Percentiles rank a stretch among this genome's conserved stretches.
These are phyloP conservation scores for Venturia canescens DNA, from an alignment of 1,140 invertebrate genomes.

Conservation along the genomic window DNA sequence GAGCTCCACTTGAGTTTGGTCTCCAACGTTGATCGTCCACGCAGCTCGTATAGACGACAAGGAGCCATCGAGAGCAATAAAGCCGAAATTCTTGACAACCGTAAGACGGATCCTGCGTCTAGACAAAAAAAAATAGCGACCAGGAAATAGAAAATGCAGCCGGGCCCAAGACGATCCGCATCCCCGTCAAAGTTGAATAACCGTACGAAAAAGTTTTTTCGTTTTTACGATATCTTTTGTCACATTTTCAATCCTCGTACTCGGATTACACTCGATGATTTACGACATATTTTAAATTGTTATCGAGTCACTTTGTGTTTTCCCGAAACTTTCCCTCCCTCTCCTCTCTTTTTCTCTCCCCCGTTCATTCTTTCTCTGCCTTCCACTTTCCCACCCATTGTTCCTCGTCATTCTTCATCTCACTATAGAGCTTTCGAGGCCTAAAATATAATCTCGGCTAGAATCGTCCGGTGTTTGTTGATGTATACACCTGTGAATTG, in stretches of 20 bases:
- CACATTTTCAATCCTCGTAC: not conserved
- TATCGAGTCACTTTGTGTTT: not conserved
- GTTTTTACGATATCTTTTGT: not conserved
- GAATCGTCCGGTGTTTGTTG: conserved; percentile 9
- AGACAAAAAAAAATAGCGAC: not conserved
- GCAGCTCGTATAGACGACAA: not conserved
- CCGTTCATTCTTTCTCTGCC: not conserved
- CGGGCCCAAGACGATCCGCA: not conserved
- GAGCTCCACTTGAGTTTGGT: not conserved
- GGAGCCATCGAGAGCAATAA: not conserved
- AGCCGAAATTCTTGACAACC: not conserved
- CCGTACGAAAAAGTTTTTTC: not conserved
- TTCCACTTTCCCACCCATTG: not conserved
- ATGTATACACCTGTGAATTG: conserved; percentile 22
- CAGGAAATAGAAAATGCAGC: not conserved
- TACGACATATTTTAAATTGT: not conserved
- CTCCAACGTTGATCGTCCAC: not conserved
- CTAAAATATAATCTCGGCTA: conserved; percentile 32
- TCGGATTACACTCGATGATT: not conserved
- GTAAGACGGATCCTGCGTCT: not conserved
- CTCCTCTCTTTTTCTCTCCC: not conserved
- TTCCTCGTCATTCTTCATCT: not conserved
- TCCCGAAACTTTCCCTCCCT: not conserved
- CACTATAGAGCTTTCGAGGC: conserved; percentile 15
- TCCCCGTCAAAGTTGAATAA: not conserved